Conservation (phyloP, 2,113 vertebrate species). For the Melierax canorus region DNA sequence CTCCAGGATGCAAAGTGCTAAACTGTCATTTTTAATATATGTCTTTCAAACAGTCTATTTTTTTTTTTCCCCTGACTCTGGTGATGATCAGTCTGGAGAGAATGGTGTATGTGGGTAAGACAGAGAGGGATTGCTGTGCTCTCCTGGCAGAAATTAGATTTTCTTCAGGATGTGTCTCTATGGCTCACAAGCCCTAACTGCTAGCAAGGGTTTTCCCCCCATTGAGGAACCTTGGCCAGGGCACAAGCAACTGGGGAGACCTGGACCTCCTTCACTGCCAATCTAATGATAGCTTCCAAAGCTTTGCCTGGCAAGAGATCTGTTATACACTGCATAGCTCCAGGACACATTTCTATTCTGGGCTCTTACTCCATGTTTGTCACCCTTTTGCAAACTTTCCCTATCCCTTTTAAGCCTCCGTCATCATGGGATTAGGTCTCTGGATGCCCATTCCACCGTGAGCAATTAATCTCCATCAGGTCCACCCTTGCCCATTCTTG, state of each 20-base stretch:
- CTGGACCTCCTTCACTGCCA: neutral
- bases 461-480: neutral
- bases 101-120: neutral
- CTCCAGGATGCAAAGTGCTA: neutral
- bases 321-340: neutral
- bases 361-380: neutral
- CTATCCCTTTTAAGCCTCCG: neutral
- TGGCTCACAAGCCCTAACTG: neutral
- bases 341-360: neutral
- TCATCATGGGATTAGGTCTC: neutral
- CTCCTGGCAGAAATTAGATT: neutral
- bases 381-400: neutral
- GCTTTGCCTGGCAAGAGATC: neutral
- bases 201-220: neutral
- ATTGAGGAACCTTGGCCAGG: neutral
- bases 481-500: neutral
- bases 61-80: neutral
- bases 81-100: fast-evolving
- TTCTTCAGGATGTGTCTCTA: neutral
- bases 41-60: neutral
- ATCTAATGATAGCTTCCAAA: neutral
- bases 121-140: neutral
- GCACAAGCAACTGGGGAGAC: neutral
- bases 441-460: neutral
- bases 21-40: neutral